Base-by-base conservation (phyloP, 2,797 vertebrate genomes). In the Limosa lapponica region DNA sequence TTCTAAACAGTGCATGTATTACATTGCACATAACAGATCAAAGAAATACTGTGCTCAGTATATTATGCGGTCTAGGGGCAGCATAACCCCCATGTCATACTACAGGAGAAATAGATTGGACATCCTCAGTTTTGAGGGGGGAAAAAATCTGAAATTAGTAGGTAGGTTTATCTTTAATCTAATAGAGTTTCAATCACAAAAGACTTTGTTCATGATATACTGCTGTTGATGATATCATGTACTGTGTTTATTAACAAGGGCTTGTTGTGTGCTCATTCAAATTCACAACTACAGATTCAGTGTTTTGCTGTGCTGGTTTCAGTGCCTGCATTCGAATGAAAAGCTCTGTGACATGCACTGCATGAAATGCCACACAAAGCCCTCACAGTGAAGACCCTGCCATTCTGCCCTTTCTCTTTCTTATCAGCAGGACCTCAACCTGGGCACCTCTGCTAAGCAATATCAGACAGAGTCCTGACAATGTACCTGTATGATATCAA, bases 391-490 rank as follows among this genome's bases (percentile, higher is more conserved):
- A 83, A 51, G 24, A 48, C 25, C 5, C 19, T 82, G 10, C 14
- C 28, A 6, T 70, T 70, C 57, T 85, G 9, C 8, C 19, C 39
- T 87, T 80, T 82, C 13, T 77, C 46, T 36, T 73, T 73, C n/a
- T 43, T 66, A n/a, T 57, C 32, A 64, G 5, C 0, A 0, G 13
- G 15, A 93, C 12, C 25, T 66, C 66, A 58, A 2, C 19, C 30
- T 73, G 49, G 14, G 7, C 8, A 5, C 13, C n/a, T 37, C 30
- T 78, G 15, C 44, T 49, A 64, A 70, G 28, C 27, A 81, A 17
- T 11, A 16, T 46, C 39, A 44, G 44, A 48, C 3, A 43, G 34
- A 61, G 37, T 67, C 28, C 16, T 34, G 14, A 46, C 34, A 67
- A 66, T 2, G 2, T 54, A 57, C 20, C 22, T 64, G 13, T 32